Base-by-base conservation (phyloP, 2,888 invertebrate species). In the Lysandra coridon region DNA sequence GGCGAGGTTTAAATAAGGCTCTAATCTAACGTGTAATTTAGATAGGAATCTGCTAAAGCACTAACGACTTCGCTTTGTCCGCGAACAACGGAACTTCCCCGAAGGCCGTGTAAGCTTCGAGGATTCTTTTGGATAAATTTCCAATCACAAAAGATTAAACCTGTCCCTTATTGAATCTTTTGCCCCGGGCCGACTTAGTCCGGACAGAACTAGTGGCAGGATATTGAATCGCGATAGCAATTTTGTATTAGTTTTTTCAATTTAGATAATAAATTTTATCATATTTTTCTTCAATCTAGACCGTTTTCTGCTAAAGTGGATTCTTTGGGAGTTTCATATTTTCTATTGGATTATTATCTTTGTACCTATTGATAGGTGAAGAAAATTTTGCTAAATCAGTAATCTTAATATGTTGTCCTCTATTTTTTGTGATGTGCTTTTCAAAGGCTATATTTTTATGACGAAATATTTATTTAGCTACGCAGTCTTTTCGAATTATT, bases 141-240 rank as follows among this genome's bases (percentile, higher is more conserved):
- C 88, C 90, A 92, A 92, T 92, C 90, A 90, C 88, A 88, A 88
- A 87, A 88, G 89, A 90, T 91, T 90, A 90, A 89, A 88, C 88
- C 89, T 88, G 86, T 86, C 90, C 90, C 89, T 92, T 91, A 92
- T 91, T 92, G 90, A 89, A 88, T 87, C 88, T 87, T 81, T 80
- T 84, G 90, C 91, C 87, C 83, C 85, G 82, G 90, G 91, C 40
- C 30, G 57, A 44, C 23, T 62, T 14, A 40, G 60, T 75, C 30
- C 57, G 23, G 14, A 75, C 53, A 53, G 74, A 75, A 75, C 53
- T 75, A 75, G 75, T 75, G 53, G 75, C 40, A 74, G 40, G 74
- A 74, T 76, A 76, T 57, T 76, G 49, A 57, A 76, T 76, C 30
- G 33, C 49, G 76, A 75, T 53, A 75, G 23, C 49, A 53, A 75